A percentile compares a stretch with the other conserved stretches of the same genome.
Evolutionary conservation across 2,888 invertebrate species (phyloP).

Genomic region (Agonum fuliginosum): DNA sequence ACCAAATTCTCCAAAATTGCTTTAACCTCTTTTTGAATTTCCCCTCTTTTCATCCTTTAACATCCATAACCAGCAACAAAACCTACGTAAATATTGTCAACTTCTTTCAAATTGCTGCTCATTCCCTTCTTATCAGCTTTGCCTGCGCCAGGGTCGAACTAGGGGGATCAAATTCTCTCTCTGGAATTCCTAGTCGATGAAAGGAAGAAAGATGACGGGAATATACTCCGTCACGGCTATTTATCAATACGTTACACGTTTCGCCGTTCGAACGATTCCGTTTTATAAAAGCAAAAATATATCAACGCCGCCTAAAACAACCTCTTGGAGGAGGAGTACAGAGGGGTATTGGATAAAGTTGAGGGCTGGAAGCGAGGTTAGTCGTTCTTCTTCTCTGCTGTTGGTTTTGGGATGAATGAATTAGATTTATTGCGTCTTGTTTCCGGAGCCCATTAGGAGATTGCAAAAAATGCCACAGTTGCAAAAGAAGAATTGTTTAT

Average conservation of each 20-base stretch:
- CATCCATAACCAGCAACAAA: constrained; percentile 1
- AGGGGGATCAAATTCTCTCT: too few relatives aligned
- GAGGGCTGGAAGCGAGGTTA: neutral
- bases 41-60: neutral
- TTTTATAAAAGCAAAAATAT: constrained; percentile 50
- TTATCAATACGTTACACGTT: constrained; percentile 46
- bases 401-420: neutral
- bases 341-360: too few relatives aligned
- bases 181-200: neutral
- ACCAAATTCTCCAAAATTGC: neutral
- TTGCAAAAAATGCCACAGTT: constrained; percentile 1
- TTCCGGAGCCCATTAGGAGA: constrained; percentile 14
- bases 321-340: neutral
- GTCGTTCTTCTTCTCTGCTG: neutral
- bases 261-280: constrained; percentile 20
- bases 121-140: constrained; percentile 17
- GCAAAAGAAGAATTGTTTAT: neutral
- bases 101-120: constrained; percentile 21
- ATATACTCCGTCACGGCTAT: constrained; percentile 40
- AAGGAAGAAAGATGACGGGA: constrained; percentile 40
- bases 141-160: neutral
- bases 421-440: constrained; percentile 23
- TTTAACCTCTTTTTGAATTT: too few relatives aligned
- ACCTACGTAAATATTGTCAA: constrained; percentile 20
- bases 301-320: constrained; percentile 40